Evolutionary conservation across 2,113 vertebrate species (phyloP).

Genomic region (Bettongia penicillata): DNA sequence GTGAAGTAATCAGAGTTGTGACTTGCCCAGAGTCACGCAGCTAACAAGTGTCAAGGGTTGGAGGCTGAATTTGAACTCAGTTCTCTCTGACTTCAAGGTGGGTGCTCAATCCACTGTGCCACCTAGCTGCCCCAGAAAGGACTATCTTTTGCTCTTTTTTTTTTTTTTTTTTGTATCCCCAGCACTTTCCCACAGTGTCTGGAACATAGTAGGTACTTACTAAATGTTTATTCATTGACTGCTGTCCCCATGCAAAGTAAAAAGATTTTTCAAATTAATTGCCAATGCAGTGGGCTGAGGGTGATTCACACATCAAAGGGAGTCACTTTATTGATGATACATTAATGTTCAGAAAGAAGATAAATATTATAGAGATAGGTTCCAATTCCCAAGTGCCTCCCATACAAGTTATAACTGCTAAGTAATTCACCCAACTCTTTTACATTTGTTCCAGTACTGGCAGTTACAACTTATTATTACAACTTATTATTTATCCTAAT

Average conservation of each 20-base stretch:
- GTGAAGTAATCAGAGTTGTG: no score
- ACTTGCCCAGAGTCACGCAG: no score
- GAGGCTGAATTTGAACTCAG: no score
- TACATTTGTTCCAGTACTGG: conserved; percentile 41
- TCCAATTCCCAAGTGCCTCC: conserved; percentile 56
- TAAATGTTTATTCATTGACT: not conserved
- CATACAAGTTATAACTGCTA: conserved; percentile 53
- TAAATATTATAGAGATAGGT: conserved; percentile 68
- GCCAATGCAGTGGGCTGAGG: not conserved
- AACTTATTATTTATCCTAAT: conserved; percentile 43
- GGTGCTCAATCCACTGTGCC: no score
- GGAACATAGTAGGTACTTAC: not conserved
- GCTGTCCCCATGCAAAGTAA: not conserved
- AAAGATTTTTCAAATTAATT: conserved; percentile 53
- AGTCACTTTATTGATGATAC: conserved; percentile 35
- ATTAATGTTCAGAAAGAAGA: conserved; percentile 54
- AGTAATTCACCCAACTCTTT: conserved; percentile 58
- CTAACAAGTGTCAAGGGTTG: no score
- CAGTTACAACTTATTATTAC: conserved; percentile 27
- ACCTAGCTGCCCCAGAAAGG: no score
- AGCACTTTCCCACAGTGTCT: not conserved
- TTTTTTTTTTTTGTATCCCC: no score
- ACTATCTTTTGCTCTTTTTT: no score
- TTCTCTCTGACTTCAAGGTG: no score
- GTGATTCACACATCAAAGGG: not conserved